These are phyloP conservation scores for Drosophila phalerata DNA, from an alignment of 2,888 invertebrate genomes.

Conservation along the genomic window DNA sequence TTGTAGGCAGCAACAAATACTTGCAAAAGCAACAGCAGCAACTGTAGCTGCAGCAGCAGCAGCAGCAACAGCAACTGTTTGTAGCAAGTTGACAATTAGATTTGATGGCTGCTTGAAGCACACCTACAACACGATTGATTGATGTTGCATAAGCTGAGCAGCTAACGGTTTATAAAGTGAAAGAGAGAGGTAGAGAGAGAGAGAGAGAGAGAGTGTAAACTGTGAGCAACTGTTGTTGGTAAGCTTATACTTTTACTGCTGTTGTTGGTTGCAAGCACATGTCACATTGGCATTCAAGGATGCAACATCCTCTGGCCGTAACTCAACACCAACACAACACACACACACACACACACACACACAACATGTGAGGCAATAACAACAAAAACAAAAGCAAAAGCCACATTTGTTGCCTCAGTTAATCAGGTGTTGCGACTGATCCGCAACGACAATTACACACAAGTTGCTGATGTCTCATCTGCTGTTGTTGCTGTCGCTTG, in stretches of 20 bases:
- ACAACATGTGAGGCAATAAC: constrained; percentile 52
- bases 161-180: constrained; percentile 33
- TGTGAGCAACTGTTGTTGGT: constrained; percentile 55
- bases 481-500: constrained; percentile 45
- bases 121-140: constrained; percentile 57
- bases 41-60: constrained; percentile 8
- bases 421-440: constrained; percentile 85
- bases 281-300: constrained; percentile 75
- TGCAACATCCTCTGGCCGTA: constrained; percentile 62
- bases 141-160: constrained; percentile 40
- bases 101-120: constrained; percentile 35
- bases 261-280: constrained; percentile 66
- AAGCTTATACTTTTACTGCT: constrained; percentile 77
- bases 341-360: neutral
- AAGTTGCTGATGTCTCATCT: constrained; percentile 40
- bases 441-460: constrained; percentile 84
- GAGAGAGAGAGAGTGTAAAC: neutral
- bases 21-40: constrained; percentile 4
- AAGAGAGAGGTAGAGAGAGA: neutral
- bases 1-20: constrained; percentile 20
- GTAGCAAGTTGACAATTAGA: constrained; percentile 44
- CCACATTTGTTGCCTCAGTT: constrained; percentile 74
- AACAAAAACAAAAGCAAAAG: constrained; percentile 19
- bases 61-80: constrained; percentile 26
- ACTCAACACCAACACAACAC: constrained; percentile 60